Conservation (phyloP, 2,888 invertebrate genomes). For the Apodemia duryi region DNA sequence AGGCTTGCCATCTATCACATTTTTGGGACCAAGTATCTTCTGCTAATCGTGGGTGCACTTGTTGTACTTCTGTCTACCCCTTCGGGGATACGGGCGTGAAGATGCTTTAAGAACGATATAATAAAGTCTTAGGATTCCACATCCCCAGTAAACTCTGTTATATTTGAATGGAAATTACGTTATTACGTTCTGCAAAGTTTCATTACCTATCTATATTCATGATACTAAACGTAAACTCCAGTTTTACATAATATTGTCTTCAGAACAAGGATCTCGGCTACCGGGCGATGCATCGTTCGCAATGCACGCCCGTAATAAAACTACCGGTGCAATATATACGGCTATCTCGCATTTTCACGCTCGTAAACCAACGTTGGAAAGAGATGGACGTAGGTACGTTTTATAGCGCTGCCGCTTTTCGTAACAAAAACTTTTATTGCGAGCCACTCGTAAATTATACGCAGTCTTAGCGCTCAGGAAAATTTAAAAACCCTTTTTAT, state of each 20-base stretch:
- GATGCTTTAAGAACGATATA: not conserved
- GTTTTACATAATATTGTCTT: constrained; percentile 30
- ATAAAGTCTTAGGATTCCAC: not conserved
- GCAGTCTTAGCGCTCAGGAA: constrained; percentile 54
- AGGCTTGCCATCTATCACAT: no score
- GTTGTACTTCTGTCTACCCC: no score
- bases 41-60: no score
- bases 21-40: no score
- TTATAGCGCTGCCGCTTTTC: constrained; percentile 66
- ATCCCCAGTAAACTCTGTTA: not conserved
- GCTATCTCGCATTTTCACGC: constrained; percentile 66
- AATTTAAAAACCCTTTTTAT: constrained; percentile 43
- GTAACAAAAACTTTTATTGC: constrained; percentile 75
- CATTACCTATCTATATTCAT: constrained; percentile 19
- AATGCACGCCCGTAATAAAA: constrained; percentile 59
- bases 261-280: constrained; percentile 28
- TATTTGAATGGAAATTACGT: constrained; percentile 7
- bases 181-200: constrained; percentile 13
- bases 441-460: constrained; percentile 68
- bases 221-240: constrained; percentile 21
- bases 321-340: constrained; percentile 58
- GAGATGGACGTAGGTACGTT: constrained; percentile 47
- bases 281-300: constrained; percentile 35
- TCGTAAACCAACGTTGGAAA: constrained; percentile 59
- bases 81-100: no score